These are phyloP conservation scores for Hypomecis punctinalis DNA, from an alignment of 2,888 invertebrate species.

Conservation along the genomic window DNA sequence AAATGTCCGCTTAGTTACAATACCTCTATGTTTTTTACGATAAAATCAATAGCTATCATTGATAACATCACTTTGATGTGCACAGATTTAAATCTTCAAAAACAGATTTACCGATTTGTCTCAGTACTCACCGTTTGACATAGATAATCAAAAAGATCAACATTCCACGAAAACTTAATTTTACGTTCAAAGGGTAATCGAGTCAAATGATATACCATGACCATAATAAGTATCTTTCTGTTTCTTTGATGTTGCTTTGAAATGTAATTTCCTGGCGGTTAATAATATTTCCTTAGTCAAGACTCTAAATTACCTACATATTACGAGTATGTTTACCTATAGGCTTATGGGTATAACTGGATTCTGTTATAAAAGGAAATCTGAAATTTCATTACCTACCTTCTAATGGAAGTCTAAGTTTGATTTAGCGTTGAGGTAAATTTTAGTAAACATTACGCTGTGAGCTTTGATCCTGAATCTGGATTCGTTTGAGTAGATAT, in stretches of 20 bases:
- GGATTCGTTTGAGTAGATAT: not conserved
- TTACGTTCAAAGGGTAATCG: conserved; percentile 34
- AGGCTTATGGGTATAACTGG: conserved; percentile 19
- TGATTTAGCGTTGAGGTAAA: conserved; percentile 7
- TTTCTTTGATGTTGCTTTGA: conserved; percentile 44
- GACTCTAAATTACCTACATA: conserved; percentile 36
- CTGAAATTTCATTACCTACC: conserved; percentile 21
- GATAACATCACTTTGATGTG: conserved; percentile 6
- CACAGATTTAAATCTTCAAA: conserved; percentile 1
- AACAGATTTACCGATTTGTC: conserved; percentile 5
- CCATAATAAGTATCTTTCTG: conserved; percentile 37
- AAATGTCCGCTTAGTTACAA: too few relatives aligned
- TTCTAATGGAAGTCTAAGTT: conserved; percentile 9
- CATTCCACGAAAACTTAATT: conserved; percentile 29
- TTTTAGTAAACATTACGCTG: not conserved
- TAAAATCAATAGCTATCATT: conserved; percentile 3
- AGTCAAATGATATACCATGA: conserved; percentile 33
- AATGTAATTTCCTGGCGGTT: conserved; percentile 45
- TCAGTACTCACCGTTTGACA: conserved; percentile 11
- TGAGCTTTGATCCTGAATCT: conserved; percentile 5
- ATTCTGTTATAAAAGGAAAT: conserved; percentile 14
- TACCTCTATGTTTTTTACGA: not conserved
- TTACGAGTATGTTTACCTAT: conserved; percentile 25
- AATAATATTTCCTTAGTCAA: conserved; percentile 42
- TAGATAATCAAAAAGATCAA: conserved; percentile 16